phyloP scores from a whole-genome alignment of 2,113 vertebrate species.

The Cynoglossus semilaevis region DNA sequence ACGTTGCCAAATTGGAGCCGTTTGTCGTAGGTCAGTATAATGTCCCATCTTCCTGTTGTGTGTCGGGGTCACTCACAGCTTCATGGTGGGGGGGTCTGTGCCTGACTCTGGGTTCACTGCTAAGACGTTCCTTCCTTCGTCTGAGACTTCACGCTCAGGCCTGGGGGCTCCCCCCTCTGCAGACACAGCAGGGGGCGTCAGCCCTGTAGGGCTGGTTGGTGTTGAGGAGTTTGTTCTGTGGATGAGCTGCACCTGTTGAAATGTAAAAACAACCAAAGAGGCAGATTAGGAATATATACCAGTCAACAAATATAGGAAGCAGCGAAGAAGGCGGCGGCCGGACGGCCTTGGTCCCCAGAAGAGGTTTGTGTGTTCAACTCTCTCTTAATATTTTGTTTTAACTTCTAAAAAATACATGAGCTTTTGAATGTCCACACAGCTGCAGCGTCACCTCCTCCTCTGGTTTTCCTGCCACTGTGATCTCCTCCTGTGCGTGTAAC shows the following conservation, averaged over 20 bases:
- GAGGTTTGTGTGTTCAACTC: no score
- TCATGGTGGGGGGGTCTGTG: constrained; percentile 96
- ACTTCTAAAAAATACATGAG: no score
- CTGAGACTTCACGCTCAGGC: no score
- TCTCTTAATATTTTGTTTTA: no score
- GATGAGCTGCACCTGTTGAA: constrained; percentile 87
- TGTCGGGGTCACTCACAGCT: constrained; percentile 82
- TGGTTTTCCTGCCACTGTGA: constrained; percentile 80
- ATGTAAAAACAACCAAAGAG: constrained; percentile 68
- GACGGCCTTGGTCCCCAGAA: no score
- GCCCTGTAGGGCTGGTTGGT: constrained; percentile 84
- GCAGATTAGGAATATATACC: constrained; percentile 60
- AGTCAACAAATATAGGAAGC: no score
- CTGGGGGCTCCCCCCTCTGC: no score
- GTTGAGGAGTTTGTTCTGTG: constrained; percentile 83
- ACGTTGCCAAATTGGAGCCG: no score
- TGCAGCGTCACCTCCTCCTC: constrained; percentile 87
- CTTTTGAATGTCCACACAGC: neutral
- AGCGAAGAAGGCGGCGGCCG: no score
- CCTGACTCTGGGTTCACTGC: constrained; percentile 79
- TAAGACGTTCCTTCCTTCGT: constrained; percentile 77
- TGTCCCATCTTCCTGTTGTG: neutral
- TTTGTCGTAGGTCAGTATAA: neutral
- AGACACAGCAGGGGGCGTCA: constrained; percentile 80
- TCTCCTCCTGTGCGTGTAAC: constrained; percentile 80